Evolutionary conservation across 2,797 vertebrate genomes (phyloP), one percentile per base, ranked within the genome.

Genomic region (Mus minutoides): DNA sequence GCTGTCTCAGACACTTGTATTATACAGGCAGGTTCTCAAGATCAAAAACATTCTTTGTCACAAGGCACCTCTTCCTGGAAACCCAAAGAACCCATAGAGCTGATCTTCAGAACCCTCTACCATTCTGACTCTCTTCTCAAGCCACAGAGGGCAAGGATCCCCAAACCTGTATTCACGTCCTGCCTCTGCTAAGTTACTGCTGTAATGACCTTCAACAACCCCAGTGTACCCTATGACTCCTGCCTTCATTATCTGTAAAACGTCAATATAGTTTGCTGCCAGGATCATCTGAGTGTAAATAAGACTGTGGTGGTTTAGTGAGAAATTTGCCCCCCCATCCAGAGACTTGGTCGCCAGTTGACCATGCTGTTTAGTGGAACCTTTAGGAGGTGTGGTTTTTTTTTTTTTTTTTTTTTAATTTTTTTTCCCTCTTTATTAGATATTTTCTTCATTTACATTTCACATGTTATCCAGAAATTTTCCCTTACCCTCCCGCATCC

Each of bases 101-200:
- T n/a, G 22, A 58, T 46, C 52, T 91, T 90, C 31, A 82, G 60
- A 93, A 3, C 52, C 26, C 67, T 16, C 4, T 4, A 79, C n/a
- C 64, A 58, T 91, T 93, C 93, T 82, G 60, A 91, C 6, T 49
- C 9, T 79, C 91, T 88, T 10, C 52, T 88, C 54, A 64, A 94
- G 79, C 22, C 88, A 77, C 19, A 67, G 46, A 62, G 4, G 52
- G 26, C 52, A 17, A 17, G 29, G 21, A 5, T 54, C 29, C 40
- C 73, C 90, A 13, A 54, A 69, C 56, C n/a, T 79, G 2, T 88
- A 21, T 82, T 78, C 40, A 26, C 60, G 54, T 69, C 10, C 80
- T 54, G 3, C 29, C 56, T 94, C 56, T 31, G n/a, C 80, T 94
- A 24, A 24, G 22, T 49, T 91, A 88, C 19, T 26, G 6, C 11